Percentiles rank a stretch among this genome's conserved stretches.
phyloP scores from a whole-genome alignment of 2,797 vertebrate species.

The Acanthopagrus latus region DNA sequence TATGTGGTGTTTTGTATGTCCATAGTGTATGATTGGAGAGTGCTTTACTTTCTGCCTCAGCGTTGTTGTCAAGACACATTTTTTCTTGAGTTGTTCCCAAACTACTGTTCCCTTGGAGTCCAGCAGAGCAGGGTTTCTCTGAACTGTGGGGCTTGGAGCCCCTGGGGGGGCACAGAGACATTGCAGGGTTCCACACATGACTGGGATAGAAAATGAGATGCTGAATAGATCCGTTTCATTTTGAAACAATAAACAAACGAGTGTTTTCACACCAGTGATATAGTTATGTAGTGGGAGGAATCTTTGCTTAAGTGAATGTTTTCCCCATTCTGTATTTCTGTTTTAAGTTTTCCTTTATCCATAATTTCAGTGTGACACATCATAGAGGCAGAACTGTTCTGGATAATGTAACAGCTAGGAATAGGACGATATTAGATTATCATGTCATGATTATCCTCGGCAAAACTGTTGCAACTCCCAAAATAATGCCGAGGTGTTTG shows the following conservation, averaged over 20 bases:
- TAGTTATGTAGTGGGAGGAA: not conserved
- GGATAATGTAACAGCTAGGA: not conserved
- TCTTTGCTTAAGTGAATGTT: not conserved
- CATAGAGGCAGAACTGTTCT: not conserved
- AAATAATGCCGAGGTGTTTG: no score
- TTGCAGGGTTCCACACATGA: not conserved
- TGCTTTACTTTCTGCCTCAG: not conserved
- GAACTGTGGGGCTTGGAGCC: not conserved
- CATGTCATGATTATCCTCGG: no score
- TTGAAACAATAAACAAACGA: constrained; percentile 1
- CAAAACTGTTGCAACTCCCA: no score
- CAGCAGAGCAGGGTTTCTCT: not conserved
- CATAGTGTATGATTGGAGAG: not conserved
- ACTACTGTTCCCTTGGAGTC: not conserved
- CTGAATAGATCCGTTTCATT: constrained; percentile 2
- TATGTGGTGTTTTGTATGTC: not conserved
- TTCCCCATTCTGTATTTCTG: not conserved
- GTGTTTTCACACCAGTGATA: not conserved
- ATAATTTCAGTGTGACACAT: not conserved
- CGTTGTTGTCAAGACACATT: not conserved
- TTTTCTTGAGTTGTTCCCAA: not conserved
- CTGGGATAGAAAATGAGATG: not conserved
- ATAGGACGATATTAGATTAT: no score
- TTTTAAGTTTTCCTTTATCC: not conserved
- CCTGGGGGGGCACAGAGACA: not conserved